phyloP scores from a whole-genome alignment of 2,797 vertebrate genomes.

The Perodicticus potto region DNA sequence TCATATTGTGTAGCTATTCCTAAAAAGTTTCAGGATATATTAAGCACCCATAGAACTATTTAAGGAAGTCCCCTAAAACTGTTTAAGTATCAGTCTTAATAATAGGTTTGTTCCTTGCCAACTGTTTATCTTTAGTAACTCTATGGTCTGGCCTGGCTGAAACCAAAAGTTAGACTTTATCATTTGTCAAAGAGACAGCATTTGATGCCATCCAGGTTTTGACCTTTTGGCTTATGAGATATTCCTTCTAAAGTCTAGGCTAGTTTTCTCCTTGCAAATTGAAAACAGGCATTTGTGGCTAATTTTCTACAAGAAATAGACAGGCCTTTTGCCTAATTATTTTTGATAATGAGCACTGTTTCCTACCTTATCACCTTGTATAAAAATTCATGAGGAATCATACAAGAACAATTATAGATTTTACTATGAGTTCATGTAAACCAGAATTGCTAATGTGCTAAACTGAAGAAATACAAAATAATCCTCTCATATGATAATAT shows the following conservation, averaged over 20 bases:
- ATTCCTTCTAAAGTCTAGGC: neutral
- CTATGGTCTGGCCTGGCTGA: slow-evolving; percentile 15
- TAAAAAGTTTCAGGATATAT: neutral
- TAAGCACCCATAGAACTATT: neutral
- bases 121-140: slow-evolving; percentile 58
- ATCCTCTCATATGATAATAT: neutral
- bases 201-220: slow-evolving; percentile 48
- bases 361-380: neutral
- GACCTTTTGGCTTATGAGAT: slow-evolving; percentile 31
- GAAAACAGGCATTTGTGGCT: neutral
- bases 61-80: slow-evolving; percentile 23
- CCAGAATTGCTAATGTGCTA: neutral
- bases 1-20: neutral
- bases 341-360: slow-evolving; percentile 19
- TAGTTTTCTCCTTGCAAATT: slow-evolving; percentile 6
- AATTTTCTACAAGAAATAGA: slow-evolving; percentile 16
- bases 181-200: slow-evolving; percentile 67
- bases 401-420: neutral
- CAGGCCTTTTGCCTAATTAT: neutral
- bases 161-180: slow-evolving; percentile 55
- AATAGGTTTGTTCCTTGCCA: slow-evolving; percentile 37
- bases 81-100: slow-evolving; percentile 38
- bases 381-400: slow-evolving; percentile 31
- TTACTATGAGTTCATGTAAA: neutral
- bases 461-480: neutral